Evolutionary conservation across 2,888 invertebrate species (phyloP), one percentile per base, ranked within the genome.

Genomic region (Steinernema carpocapsae): DNA sequence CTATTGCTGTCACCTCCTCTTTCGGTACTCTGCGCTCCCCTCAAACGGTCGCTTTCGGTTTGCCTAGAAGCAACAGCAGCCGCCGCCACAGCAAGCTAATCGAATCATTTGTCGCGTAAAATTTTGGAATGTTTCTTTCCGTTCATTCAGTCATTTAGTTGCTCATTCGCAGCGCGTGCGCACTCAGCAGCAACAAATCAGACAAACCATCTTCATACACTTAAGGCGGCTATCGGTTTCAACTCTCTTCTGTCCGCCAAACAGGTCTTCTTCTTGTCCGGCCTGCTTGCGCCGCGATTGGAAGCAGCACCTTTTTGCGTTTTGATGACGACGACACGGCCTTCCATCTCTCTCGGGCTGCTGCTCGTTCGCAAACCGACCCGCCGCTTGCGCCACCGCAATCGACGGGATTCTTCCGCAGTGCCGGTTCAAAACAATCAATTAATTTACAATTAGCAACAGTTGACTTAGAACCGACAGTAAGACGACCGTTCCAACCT

Each of bases 101-200:
- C 56, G 56, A 56, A 56, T 56, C 26, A 56, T 56, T 56, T 56
- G 26, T 56, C 56, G 56, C 56, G 56, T 14, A 24, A 56, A 56
- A 56, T 24, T 56, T 56, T 56, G 56, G 56, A 56, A 24, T 56
- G 56, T 56, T 56, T 56, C 56, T 26, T 56, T 19, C 56, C 56
- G 56, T 56, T 56, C 56, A 56, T 56, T 56, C 56, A 56, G 56
- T 56, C 56, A 56, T 24, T 56, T 56, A 26, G 56, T 26, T 56
- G 56, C 56, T 56, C 56, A 26, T 56, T 56, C 56, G 56, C 26
- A 14, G 56, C 56, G 14, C 56, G 56, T 24, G 56, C 56, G 56
- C 56, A 24, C 56, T 12, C 51, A 6, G n/a, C n/a, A n/a, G 12
- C 51, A 56, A 24, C 56, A 56, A 56, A 26, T 56, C 56, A 19